Evolutionary conservation across 2,888 invertebrate genomes (phyloP).

Genomic region (Crioceris asparagi): DNA sequence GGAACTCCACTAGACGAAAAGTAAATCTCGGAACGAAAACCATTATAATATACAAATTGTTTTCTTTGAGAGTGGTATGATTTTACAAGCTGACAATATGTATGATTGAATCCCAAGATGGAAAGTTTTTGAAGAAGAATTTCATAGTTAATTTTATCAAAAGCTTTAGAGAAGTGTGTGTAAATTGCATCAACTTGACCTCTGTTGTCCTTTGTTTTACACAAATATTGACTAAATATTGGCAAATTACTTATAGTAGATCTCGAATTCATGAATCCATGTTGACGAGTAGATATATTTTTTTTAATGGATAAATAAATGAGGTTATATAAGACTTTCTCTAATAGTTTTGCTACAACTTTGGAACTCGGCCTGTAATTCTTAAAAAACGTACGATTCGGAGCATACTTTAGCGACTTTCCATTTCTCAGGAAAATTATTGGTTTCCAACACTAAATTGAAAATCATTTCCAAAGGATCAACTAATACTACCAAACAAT

Average conservation of each 20-base stretch:
- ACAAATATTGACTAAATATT: slow-evolving; percentile 1
- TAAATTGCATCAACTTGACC: background rate
- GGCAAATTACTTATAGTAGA: slow-evolving; percentile 4
- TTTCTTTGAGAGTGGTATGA: background rate
- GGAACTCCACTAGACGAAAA: background rate
- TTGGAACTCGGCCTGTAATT: too few relatives aligned
- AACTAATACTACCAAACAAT: too few relatives aligned
- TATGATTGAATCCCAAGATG: background rate
- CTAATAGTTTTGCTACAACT: too few relatives aligned
- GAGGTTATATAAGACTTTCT: too few relatives aligned
- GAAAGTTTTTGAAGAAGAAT: slow-evolving; percentile 3
- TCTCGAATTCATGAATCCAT: slow-evolving; percentile 5
- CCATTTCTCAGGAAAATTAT: too few relatives aligned
- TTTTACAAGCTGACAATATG: background rate
- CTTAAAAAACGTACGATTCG: too few relatives aligned
- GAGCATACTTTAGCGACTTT: too few relatives aligned
- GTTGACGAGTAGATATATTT: slow-evolving; percentile 1
- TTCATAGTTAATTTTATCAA: slow-evolving; percentile 3
- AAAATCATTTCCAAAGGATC: too few relatives aligned
- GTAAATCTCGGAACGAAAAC: background rate
- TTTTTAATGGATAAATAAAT: too few relatives aligned
- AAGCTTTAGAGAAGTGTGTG: slow-evolving; percentile 2
- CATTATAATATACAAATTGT: background rate
- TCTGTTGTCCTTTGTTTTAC: background rate
- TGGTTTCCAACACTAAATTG: too few relatives aligned